A percentile compares a stretch with the other conserved stretches of the same genome.
These are phyloP conservation scores for Microchrysa polita DNA, from an alignment of 2,888 invertebrate species.

Conservation along the genomic window DNA sequence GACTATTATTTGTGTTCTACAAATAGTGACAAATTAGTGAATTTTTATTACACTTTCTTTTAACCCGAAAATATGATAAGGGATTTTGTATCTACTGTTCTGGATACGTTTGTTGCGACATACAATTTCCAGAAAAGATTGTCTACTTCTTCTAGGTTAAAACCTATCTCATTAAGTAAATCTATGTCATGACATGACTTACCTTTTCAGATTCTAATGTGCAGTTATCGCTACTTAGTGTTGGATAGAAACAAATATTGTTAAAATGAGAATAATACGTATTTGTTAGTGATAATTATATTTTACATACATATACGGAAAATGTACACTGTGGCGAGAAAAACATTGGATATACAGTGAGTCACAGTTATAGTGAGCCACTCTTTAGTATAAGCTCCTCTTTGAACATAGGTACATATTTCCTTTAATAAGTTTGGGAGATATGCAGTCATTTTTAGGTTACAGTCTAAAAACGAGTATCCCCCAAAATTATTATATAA, in stretches of 20 bases:
- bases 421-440: too few species aligned
- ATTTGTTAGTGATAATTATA: slow-evolving; percentile 19
- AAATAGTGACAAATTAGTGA: slow-evolving; percentile 1
- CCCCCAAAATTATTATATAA: too few species aligned
- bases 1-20: not conserved
- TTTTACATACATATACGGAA: not conserved
- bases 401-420: too few species aligned
- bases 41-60: not conserved
- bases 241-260: not conserved
- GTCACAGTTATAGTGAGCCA: too few species aligned
- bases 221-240: not conserved
- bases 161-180: slow-evolving; percentile 18
- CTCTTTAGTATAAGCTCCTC: too few species aligned
- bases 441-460: too few species aligned
- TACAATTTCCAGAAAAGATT: not conserved
- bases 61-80: slow-evolving; percentile 24
- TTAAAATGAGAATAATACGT: slow-evolving; percentile 9
- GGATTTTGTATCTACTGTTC: slow-evolving; percentile 29
- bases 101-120: too few species aligned
- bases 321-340: not conserved
- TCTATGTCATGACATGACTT: slow-evolving; percentile 27
- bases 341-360: too few species aligned
- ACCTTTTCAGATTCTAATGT: slow-evolving; percentile 30
- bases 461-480: too few species aligned
- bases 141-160: not conserved